Conservation (phyloP, 2,113 vertebrate species). For the Ceratotherium simum region DNA sequence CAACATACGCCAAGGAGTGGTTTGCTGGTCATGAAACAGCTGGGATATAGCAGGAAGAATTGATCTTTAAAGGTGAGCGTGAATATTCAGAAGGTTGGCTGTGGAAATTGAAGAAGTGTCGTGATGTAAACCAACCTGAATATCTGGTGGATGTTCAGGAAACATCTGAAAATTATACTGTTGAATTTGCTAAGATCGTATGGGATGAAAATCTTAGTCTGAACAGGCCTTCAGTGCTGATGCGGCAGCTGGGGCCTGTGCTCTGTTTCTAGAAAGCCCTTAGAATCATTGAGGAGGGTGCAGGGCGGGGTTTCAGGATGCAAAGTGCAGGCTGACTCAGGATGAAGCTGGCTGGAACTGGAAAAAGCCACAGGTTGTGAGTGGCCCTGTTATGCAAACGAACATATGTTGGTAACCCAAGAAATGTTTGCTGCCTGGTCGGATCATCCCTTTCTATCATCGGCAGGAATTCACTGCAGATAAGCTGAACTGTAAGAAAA, state of each 20-base stretch:
- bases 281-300: fast-evolving
- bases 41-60: background rate
- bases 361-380: background rate
- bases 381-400: background rate
- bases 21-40: background rate
- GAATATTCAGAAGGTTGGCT: background rate
- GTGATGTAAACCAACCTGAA: background rate
- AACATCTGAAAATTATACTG: background rate
- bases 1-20: background rate
- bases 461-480: background rate
- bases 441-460: background rate
- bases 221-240: fast-evolving
- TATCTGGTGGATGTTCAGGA: background rate
- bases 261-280: background rate
- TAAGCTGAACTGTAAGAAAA: background rate
- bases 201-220: background rate
- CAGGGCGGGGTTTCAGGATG: background rate
- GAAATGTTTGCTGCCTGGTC: background rate
- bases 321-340: fast-evolving
- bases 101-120: background rate
- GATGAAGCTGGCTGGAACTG: background rate
- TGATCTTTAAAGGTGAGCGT: constrained; percentile 16
- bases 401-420: fast-evolving
- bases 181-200: background rate
- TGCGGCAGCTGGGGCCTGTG: background rate